Evolutionary conservation across 1,140 invertebrate species (phyloP), one percentile per base, ranked within the genome.

Genomic region (Anastrepha obliqua): DNA sequence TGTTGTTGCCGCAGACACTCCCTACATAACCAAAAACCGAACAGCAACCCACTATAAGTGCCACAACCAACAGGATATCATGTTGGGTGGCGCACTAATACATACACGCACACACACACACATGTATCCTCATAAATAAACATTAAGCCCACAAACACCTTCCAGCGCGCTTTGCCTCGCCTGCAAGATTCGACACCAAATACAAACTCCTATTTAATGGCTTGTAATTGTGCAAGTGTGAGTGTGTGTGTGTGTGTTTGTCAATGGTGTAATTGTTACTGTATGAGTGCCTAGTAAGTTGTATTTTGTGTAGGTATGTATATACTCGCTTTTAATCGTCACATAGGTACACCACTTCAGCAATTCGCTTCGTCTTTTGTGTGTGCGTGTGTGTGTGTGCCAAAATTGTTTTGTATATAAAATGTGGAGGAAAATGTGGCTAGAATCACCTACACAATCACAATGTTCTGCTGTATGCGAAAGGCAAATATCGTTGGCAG

Each of bases 121-220:
- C 1, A 62, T 58, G 65, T 67, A 67, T 67, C 13, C 15, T 29
- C 42, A 17, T 15, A 74, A 42, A 74, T 15, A 62, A 62, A 74
- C 17, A 74, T 44, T 44, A 44, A 74, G 44, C 67, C 42, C 65
- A 42, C 65, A 67, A 67, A 67, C 29, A 67, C 65, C 65, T 67
- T 67, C 29, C 65, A 39, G 65, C 15, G 65, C 55, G 55, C 55
- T 62, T n/a, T 62, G 15, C 15, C 67, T 74, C 39, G 9, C 17
- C 67, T 44, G 44, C 2, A 17, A 62, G 4, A 62, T 62, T 55
- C 11, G 6, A 8, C 11, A 55, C 6, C 51, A 55, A 62, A 62
- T 62, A 17, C 60, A 1, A n/a, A 13, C 11, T n/a, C 17, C 67
- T 17, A 39, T 47, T 74, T 74, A 74, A 74, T 42, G 39, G 13